A percentile compares a stretch with the other conserved stretches of the same genome.
Evolutionary conservation across 1,140 invertebrate species (phyloP).

Genomic region (Lineus longissimus): DNA sequence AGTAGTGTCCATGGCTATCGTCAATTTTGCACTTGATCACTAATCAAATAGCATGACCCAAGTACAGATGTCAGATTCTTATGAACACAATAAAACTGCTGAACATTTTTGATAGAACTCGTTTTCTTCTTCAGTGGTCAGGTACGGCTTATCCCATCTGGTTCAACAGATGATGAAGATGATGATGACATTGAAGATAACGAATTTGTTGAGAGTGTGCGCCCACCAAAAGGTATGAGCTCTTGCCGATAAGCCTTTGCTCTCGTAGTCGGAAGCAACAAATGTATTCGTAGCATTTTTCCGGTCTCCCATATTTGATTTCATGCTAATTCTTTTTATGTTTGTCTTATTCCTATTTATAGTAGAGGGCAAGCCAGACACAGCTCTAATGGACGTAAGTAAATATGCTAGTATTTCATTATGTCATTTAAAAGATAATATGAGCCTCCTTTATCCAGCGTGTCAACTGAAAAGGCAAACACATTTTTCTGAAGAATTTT

Average conservation of each 20-base stretch:
- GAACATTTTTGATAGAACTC: background rate
- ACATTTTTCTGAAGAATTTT: too few species aligned
- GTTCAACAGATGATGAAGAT: slow-evolving; percentile 11
- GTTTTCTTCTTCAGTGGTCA: slow-evolving; percentile 39
- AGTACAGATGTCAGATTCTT: background rate
- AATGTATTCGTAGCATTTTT: background rate
- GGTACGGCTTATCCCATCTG: slow-evolving; percentile 39
- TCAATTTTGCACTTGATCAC: too few species aligned
- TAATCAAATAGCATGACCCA: too few species aligned
- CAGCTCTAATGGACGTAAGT: background rate
- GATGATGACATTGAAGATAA: slow-evolving; percentile 30
- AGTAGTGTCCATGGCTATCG: too few species aligned
- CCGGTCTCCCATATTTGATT: background rate
- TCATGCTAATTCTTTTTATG: background rate
- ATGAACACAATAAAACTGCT: background rate
- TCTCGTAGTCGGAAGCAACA: background rate
- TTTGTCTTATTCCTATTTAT: background rate
- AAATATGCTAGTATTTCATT: too few species aligned
- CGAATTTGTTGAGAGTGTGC: slow-evolving; percentile 24
- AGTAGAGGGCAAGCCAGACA: background rate
- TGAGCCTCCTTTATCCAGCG: too few species aligned
- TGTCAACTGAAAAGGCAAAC: too few species aligned
- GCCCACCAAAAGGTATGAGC: slow-evolving; percentile 21
- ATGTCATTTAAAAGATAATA: too few species aligned
- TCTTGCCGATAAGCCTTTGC: background rate